phyloP scores from a whole-genome alignment of 2,113 vertebrate genomes.

The Vulpes lagopus region DNA sequence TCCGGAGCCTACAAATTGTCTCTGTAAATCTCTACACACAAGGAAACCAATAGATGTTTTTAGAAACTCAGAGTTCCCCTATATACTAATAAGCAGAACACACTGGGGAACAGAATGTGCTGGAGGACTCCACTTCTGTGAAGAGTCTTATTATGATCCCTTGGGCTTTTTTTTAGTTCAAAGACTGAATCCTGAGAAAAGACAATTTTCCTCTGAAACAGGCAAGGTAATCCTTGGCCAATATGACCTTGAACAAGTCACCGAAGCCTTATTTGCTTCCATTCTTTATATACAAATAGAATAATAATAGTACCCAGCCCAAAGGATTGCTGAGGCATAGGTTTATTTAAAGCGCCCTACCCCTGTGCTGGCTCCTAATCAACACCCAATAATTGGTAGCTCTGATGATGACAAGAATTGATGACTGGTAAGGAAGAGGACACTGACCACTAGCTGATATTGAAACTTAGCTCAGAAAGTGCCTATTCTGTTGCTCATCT shows the following conservation, averaged over 20 bases:
- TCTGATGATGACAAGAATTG: background rate
- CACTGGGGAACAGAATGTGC: fast-evolving
- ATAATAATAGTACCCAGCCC: background rate
- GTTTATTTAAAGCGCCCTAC: background rate
- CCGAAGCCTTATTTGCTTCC: background rate
- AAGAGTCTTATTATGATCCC: background rate
- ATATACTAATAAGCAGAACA: constrained; percentile 24
- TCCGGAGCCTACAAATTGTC: background rate
- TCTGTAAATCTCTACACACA: constrained; percentile 58
- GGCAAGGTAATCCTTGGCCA: background rate
- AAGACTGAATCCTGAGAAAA: background rate
- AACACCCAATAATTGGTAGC: background rate
- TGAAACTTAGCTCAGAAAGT: background rate
- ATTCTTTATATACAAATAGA: background rate
- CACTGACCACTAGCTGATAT: background rate
- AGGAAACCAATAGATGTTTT: constrained; percentile 67
- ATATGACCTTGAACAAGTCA: background rate
- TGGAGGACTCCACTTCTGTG: background rate
- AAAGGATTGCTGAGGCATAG: background rate
- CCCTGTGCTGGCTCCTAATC: background rate
- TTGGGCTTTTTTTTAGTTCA: background rate
- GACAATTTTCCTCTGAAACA: constrained; percentile 18
- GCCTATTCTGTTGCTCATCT: background rate
- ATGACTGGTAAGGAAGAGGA: background rate
- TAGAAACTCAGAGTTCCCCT: constrained; percentile 31